phyloP scores from a whole-genome alignment of 2,888 invertebrate genomes.

The Drosophila cyrtoloma region DNA sequence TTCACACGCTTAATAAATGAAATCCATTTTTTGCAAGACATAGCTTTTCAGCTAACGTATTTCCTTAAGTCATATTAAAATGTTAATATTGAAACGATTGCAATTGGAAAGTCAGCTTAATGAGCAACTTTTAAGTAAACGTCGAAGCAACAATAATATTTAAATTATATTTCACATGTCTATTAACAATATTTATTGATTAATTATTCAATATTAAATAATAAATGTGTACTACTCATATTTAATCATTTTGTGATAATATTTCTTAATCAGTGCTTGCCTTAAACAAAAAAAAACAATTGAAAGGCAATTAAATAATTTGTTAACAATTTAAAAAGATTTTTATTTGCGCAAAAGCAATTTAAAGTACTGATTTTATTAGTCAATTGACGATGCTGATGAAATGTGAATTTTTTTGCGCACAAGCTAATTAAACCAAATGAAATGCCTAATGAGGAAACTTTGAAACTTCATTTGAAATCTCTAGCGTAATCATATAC shows the following conservation, averaged over 20 bases:
- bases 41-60: neutral
- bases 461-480: slow-evolving; percentile 12
- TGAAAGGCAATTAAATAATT: neutral
- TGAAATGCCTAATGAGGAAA: slow-evolving; percentile 19
- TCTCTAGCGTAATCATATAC: neutral
- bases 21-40: neutral
- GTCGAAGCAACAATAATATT: neutral
- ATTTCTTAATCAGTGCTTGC: neutral
- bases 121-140: neutral
- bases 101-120: neutral
- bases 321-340: neutral
- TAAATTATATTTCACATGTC: neutral
- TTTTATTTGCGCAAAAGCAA: neutral
- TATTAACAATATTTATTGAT: neutral
- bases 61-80: neutral
- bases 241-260: neutral
- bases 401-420: neutral
- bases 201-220: neutral
- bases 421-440: slow-evolving; percentile 25
- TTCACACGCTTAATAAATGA: neutral
- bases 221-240: neutral
- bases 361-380: slow-evolving; percentile 1
- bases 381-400: neutral
- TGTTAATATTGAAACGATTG: neutral
- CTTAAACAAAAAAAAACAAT: neutral